These are phyloP conservation scores for Lamellibrachia columna DNA, from an alignment of 2,888 invertebrate genomes.

Conservation along the genomic window DNA sequence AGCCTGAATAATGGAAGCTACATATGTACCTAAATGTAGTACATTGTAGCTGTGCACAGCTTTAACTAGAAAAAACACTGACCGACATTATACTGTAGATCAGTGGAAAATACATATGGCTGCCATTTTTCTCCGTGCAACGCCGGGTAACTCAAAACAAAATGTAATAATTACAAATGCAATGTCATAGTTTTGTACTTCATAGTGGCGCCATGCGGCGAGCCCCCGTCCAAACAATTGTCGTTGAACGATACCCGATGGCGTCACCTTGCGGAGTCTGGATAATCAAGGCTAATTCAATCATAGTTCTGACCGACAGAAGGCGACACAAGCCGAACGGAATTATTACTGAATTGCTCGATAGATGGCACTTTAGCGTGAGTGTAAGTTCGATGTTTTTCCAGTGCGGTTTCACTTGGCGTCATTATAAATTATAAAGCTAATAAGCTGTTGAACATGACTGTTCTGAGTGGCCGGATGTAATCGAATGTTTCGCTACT, in stretches of 20 bases:
- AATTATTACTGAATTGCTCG: not conserved
- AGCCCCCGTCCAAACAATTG: no score
- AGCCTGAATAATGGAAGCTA: no score
- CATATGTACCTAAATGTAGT: no score
- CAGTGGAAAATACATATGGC: no score
- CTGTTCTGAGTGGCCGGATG: not conserved
- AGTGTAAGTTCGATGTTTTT: not conserved
- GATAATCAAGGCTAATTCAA: not conserved
- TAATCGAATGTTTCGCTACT: not conserved
- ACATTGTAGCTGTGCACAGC: no score
- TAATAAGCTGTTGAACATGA: not conserved
- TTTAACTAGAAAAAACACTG: no score
- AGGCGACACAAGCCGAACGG: not conserved
- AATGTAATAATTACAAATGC: no score
- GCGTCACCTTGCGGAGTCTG: not conserved
- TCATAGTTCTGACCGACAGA: not conserved
- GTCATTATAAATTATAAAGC: not conserved
- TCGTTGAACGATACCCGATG: not conserved
- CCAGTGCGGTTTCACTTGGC: not conserved
- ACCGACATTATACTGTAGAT: no score
- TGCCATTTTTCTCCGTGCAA: no score
- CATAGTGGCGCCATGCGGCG: not conserved
- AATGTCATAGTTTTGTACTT: no score
- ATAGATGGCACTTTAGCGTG: not conserved
- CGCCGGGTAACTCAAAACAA: no score